Conservation (phyloP, 2,888 invertebrate genomes). For the Amphipoea oculea region DNA sequence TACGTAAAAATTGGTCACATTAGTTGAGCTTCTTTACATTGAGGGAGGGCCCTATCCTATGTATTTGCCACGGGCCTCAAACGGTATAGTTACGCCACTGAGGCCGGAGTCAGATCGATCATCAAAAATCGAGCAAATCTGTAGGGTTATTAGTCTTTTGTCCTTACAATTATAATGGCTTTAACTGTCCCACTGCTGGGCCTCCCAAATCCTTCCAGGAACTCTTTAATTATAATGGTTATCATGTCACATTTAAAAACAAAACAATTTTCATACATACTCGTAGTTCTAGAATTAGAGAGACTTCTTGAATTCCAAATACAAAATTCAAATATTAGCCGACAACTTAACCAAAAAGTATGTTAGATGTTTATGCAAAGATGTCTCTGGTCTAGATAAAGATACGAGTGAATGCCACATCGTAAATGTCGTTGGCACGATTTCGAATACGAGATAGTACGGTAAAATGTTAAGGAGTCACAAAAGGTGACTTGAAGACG, state of each 20-base stretch:
- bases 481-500: constrained; percentile 32
- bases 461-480: constrained; percentile 47
- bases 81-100: no score
- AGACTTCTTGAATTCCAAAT: constrained; percentile 16
- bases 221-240: background rate
- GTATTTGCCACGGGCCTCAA: no score
- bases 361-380: constrained; percentile 56
- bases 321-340: constrained; percentile 35
- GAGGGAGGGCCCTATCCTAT: no score
- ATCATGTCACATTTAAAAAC: background rate
- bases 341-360: constrained; percentile 50
- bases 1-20: no score
- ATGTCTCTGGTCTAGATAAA: constrained; percentile 56
- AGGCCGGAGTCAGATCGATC: no score
- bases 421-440: constrained; percentile 64
- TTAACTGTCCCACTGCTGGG: no score
- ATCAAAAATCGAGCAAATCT: background rate
- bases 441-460: constrained; percentile 51
- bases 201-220: no score
- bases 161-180: no score
- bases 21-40: no score
- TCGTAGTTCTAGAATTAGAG: background rate
- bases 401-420: constrained; percentile 57
- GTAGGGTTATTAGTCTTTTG: no score
- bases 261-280: background rate